Evolutionary conservation across 2,113 vertebrate genomes (phyloP).

Genomic region (Salvelinus sp.): DNA sequence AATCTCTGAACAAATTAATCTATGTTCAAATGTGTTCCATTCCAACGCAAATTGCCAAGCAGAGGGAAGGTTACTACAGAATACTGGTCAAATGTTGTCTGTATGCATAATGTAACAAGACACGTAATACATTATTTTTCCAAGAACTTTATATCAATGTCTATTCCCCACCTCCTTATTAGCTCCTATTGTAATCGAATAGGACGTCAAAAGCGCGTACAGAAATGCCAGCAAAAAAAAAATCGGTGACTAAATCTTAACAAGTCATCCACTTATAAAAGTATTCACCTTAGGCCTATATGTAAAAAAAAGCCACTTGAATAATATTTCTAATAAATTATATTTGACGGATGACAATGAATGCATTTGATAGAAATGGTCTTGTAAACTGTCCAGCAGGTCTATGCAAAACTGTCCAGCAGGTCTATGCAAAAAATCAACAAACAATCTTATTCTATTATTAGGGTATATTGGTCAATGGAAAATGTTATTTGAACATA

Average conservation of each 20-base stretch:
- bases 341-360: not conserved
- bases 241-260: not conserved
- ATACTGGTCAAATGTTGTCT: not conserved
- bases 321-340: not conserved
- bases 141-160: not conserved
- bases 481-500: not conserved
- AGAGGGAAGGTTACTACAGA: not conserved
- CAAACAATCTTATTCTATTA: not conserved
- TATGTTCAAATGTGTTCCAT: not conserved
- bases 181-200: not conserved
- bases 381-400: not conserved
- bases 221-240: not conserved
- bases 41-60: not conserved
- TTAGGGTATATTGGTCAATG: not conserved
- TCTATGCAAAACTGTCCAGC: no score
- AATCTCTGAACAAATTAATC: not conserved
- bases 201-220: not conserved
- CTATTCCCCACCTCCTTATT: not conserved
- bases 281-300: not conserved
- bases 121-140: not conserved
- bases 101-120: not conserved
- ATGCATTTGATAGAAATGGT: not conserved
- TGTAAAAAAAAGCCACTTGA: not conserved
- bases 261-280: conserved; percentile 1
- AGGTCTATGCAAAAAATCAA: no score